Evolutionary conservation across 2,113 vertebrate species (phyloP), one percentile per base, ranked within the genome.

Genomic region (Agelaius phoeniceus): DNA sequence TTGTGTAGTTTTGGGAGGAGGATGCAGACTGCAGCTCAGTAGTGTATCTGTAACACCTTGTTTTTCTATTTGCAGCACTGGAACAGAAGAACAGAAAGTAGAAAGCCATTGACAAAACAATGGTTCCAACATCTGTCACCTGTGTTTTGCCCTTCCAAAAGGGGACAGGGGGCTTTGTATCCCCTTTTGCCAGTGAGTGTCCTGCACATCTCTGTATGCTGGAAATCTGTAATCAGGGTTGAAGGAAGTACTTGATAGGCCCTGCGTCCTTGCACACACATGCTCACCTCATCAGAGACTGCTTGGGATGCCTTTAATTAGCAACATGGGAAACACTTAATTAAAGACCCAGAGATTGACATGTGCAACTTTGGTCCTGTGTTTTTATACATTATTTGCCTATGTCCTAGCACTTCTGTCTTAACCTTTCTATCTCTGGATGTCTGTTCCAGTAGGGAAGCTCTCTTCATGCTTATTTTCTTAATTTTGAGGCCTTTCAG

Each of bases 281-380:
- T 1, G 4, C 57, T 90, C 61, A 63, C 86, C 84, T 94, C 76
- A 73, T 84, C 54, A 89, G 63, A 90, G 78, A 84, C 93, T 89
- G 87, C 81, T 91, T 95, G 83, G 55, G 79, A 80, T 73, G 84
- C 44, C 46, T 90, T 88, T 57, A 39, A 63, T 83, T 89, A 88
- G 62, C 85, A 82, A 62, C 44, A 78, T 31, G 28, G 55, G 28
- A 90, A 87, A 63, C 61, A 68, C 15, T 81, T 52, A 92, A 97
- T 97, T 96, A 97, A 97, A 97, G 35, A 94, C 71, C 19, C 52
- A 84, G 61, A 73, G 55, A 89, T 39, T 71, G 67, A 83, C 17
- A 71, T 39, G 43, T 26, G 8, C 23, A 33, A 31, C 30, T 88
- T 67, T 39, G 37, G 37, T 78, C 51, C 62, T 46, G 15, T 90